These are phyloP conservation scores for Ondatra zibethicus DNA, from an alignment of 2,113 vertebrate species.

Conservation along the genomic window DNA sequence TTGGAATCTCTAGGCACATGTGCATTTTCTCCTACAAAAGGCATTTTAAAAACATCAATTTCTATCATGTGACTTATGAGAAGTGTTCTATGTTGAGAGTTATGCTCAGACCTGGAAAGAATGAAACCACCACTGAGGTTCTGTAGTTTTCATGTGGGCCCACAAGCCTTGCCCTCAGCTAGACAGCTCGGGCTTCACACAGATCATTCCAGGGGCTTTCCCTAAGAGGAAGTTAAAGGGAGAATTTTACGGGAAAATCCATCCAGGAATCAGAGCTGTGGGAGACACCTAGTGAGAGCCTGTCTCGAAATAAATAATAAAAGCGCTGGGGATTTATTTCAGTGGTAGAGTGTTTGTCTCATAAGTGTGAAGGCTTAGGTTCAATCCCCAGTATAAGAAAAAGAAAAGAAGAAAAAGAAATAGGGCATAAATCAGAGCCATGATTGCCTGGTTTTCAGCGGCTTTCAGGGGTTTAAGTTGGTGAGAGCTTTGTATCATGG, in stretches of 20 bases:
- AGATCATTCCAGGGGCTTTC: slow-evolving; percentile 8
- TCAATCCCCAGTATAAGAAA: background rate
- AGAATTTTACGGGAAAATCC: background rate
- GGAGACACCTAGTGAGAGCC: background rate
- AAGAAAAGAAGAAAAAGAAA: too few species aligned
- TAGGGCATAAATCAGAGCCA: background rate
- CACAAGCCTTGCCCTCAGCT: background rate
- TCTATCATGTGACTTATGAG: background rate
- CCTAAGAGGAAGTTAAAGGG: background rate
- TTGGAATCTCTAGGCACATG: background rate
- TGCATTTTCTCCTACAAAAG: background rate
- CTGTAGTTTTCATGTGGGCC: background rate
- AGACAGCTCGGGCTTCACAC: background rate
- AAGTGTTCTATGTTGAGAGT: slow-evolving; percentile 14
- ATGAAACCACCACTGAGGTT: background rate
- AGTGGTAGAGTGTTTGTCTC: background rate
- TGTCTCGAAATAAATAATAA: background rate
- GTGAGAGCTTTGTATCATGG: background rate
- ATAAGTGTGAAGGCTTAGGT: background rate
- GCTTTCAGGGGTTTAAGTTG: background rate
- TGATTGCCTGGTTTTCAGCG: background rate
- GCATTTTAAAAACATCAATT: background rate
- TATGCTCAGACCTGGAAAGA: slow-evolving; percentile 1
- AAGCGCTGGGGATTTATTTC: background rate
- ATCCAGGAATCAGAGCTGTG: background rate